Percentiles rank a stretch among this genome's conserved stretches.
phyloP scores from a whole-genome alignment of 2,888 invertebrate genomes.

The Coelinius sp. region DNA sequence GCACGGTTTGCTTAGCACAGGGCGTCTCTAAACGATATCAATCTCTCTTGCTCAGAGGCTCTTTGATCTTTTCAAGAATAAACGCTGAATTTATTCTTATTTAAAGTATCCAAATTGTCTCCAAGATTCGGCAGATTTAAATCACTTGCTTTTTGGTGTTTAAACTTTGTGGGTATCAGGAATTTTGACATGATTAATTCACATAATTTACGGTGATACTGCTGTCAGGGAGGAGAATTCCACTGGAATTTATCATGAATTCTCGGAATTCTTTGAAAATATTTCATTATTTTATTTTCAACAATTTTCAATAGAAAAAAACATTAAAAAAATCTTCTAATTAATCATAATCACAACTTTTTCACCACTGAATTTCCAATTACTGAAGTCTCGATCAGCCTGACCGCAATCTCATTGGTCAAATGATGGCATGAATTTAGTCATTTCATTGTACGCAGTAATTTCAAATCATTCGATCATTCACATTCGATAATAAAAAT shows the following conservation, averaged over 20 bases:
- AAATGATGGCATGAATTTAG: no score
- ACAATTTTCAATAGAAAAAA: no score
- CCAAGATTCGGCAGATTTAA: constrained; percentile 55
- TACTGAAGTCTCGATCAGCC: no score
- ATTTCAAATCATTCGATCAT: no score
- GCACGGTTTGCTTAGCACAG: constrained; percentile 38
- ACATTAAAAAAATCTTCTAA: no score
- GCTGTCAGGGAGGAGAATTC: background rate
- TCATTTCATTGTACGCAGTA: no score
- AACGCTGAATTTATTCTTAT: constrained; percentile 35
- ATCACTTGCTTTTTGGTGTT: constrained; percentile 39
- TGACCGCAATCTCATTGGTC: no score
- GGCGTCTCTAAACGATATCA: constrained; percentile 61
- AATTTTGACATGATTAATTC: constrained; percentile 21
- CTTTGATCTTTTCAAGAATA: constrained; percentile 66
- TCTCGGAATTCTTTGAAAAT: background rate
- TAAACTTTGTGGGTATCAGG: constrained; percentile 15
- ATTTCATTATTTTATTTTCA: no score
- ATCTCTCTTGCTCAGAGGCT: constrained; percentile 53
- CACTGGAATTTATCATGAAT: background rate
- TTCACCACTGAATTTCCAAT: no score
- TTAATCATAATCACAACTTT: no score
- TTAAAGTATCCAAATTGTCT: constrained; percentile 6
- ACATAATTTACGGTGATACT: background rate
- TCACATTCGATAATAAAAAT: no score